These are phyloP conservation scores for Chaetorhynchus papuensis DNA, from an alignment of 2,113 vertebrate species.

Conservation along the genomic window DNA sequence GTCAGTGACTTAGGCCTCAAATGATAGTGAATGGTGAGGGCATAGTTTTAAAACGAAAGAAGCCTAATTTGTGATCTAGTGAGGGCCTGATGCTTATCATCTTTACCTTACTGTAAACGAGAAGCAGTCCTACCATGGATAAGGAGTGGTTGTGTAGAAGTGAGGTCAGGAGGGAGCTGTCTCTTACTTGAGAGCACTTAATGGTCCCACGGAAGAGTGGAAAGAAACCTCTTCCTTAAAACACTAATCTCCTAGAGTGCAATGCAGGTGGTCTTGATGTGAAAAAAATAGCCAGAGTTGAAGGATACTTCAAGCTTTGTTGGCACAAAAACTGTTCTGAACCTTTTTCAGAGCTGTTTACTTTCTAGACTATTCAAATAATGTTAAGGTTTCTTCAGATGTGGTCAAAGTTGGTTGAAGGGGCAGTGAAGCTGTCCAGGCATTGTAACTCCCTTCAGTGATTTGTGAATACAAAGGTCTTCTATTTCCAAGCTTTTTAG, in stretches of 20 bases:
- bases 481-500: constrained; percentile 52
- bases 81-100: not conserved
- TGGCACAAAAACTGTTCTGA: not conserved
- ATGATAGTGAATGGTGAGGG: not conserved
- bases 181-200: not conserved
- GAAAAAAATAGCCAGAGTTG: not conserved
- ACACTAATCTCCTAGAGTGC: not conserved
- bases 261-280: not conserved
- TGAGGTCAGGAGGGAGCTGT: not conserved
- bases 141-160: not conserved
- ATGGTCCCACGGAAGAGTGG: not conserved
- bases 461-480: constrained; percentile 53
- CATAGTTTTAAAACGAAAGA: not conserved
- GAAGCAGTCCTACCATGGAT: not conserved
- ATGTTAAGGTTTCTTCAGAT: constrained; percentile 43
- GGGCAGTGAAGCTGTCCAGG: constrained; percentile 10
- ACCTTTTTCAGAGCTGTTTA: not conserved
- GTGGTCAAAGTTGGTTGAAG: constrained; percentile 32
- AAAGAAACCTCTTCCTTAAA: not conserved
- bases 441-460: constrained; percentile 24
- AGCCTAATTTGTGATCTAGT: not conserved
- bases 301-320: not conserved
- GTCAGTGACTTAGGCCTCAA: not conserved
- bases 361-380: constrained; percentile 32
- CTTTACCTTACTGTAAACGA: not conserved